Percentiles rank a stretch among this genome's conserved stretches.
phyloP scores from a whole-genome alignment of 2,797 vertebrate genomes.

The Hydrolagus colliei region DNA sequence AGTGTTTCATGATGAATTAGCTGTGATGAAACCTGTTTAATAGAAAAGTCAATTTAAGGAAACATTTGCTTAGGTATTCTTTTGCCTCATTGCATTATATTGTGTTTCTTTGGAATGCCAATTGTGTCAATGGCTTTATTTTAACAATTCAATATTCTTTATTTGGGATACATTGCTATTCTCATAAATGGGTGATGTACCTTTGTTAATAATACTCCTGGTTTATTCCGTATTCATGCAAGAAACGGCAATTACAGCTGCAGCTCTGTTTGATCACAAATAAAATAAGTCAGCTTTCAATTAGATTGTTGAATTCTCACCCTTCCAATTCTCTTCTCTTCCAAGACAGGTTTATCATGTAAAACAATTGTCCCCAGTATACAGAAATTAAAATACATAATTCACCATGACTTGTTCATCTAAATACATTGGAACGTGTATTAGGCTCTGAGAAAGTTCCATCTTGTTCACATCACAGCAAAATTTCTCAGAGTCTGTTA shows the following conservation, averaged over 20 bases:
- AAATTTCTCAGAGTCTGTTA: neutral
- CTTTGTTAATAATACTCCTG: neutral
- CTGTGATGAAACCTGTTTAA: neutral
- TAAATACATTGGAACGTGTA: no score
- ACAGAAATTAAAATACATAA: neutral
- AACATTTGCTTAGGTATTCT: neutral
- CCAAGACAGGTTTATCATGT: neutral
- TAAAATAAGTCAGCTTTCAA: neutral
- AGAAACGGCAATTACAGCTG: neutral
- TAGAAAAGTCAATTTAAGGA: slow-evolving; percentile 2
- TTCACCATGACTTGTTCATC: neutral
- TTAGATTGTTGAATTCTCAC: neutral
- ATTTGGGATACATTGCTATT: no score
- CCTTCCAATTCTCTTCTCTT: neutral
- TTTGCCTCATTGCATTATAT: neutral
- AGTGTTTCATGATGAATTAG: neutral
- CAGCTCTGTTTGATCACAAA: neutral
- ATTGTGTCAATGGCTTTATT: neutral
- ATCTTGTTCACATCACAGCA: neutral
- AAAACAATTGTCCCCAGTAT: neutral
- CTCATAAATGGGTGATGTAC: neutral
- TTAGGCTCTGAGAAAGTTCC: no score
- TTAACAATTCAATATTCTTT: neutral
- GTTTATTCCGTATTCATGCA: neutral
- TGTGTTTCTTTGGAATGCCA: neutral